Evolutionary conservation across 2,888 invertebrate genomes (phyloP).

Genomic region (Tipula vernalis): DNA sequence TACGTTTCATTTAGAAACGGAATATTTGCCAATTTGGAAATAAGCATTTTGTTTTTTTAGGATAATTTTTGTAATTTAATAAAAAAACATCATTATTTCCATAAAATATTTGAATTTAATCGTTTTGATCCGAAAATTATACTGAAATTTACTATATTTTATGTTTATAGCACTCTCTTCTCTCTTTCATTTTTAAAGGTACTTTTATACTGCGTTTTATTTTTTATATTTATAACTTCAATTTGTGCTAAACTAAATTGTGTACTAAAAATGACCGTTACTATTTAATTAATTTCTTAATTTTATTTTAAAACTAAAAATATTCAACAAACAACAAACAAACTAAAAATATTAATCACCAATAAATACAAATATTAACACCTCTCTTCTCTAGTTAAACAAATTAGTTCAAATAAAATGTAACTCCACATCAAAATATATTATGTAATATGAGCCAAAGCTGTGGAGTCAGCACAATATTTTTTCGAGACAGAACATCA

Average conservation of each 20-base stretch:
- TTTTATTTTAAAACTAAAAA: too few species aligned
- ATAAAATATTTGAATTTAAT: not conserved
- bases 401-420: too few species aligned
- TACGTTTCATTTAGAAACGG: not conserved
- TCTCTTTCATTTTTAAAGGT: not conserved
- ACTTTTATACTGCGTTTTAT: not conserved
- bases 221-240: not conserved
- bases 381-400: too few species aligned
- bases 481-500: not conserved
- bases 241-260: not conserved
- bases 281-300: not conserved
- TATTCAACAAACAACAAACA: too few species aligned
- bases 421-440: too few species aligned
- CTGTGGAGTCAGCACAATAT: not conserved
- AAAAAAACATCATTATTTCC: not conserved
- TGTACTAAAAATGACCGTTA: not conserved
- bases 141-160: not conserved
- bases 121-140: not conserved
- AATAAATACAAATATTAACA: too few species aligned
- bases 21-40: not conserved
- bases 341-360: too few species aligned
- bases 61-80: not conserved
- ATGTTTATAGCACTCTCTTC: not conserved
- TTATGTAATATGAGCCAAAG: not conserved
- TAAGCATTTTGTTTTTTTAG: not conserved